Evolutionary conservation across 1,140 invertebrate species (phyloP).

Genomic region (Microplitis mediator): DNA sequence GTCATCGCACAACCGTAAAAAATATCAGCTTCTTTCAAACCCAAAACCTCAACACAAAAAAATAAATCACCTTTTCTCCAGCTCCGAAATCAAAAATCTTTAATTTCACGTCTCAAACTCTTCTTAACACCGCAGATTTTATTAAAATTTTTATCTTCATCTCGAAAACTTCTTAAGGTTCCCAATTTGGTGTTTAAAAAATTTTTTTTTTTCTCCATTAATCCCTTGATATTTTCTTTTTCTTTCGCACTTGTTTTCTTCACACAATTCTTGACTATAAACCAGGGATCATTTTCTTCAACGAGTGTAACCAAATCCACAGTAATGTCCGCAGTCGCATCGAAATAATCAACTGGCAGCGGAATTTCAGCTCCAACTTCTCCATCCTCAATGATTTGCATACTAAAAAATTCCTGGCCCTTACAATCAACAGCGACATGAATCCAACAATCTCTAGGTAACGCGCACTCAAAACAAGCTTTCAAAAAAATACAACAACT

Average conservation of each 20-base stretch:
- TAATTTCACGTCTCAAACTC: constrained; percentile 40
- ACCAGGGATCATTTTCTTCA: constrained; percentile 44
- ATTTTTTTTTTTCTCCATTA: constrained; percentile 27
- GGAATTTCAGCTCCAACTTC: constrained; percentile 42
- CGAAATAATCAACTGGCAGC: constrained; percentile 28
- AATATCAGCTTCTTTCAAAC: background rate
- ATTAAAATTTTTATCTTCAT: constrained; percentile 41
- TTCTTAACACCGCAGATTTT: constrained; percentile 44
- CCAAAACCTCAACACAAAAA: background rate
- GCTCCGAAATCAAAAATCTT: background rate
- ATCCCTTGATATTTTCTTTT: constrained; percentile 27
- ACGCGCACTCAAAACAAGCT: constrained; percentile 37
- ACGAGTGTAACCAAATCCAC: constrained; percentile 47
- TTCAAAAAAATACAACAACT: constrained; percentile 35
- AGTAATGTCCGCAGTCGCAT: constrained; percentile 15
- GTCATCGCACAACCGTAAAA: background rate
- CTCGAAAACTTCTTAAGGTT: constrained; percentile 30
- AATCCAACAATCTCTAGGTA: constrained; percentile 43
- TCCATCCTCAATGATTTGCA: constrained; percentile 41
- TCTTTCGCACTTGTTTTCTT: constrained; percentile 28
- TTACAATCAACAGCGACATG: constrained; percentile 36
- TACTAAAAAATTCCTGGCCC: constrained; percentile 36
- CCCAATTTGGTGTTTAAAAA: constrained; percentile 49
- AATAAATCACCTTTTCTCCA: background rate
- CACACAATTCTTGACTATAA: constrained; percentile 48